Conservation (phyloP, 2,888 invertebrate genomes). For the Eupithecia vulgata region DNA sequence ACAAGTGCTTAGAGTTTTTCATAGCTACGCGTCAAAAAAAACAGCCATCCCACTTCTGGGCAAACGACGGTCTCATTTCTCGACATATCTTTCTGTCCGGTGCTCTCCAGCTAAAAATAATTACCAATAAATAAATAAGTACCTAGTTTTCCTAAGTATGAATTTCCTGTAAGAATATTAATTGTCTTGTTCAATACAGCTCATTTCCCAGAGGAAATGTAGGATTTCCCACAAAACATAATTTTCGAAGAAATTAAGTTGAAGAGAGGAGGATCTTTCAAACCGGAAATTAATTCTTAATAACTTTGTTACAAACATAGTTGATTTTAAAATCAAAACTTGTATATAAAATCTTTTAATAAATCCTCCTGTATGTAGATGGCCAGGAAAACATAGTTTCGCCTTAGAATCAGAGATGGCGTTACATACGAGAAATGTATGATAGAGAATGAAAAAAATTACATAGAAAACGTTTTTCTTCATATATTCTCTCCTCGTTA, state of each 20-base stretch:
- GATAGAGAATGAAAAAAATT: no score
- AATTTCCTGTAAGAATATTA: neutral
- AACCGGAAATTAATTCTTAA: neutral
- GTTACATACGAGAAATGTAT: no score
- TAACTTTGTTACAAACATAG: neutral
- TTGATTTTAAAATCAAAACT: neutral
- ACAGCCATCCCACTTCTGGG: neutral
- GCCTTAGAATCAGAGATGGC: no score
- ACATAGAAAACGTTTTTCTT: no score
- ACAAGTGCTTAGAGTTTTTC: neutral
- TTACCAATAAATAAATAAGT: neutral
- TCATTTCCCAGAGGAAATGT: slow-evolving; percentile 3
- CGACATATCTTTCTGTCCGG: neutral
- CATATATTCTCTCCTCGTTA: no score
- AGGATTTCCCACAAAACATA: neutral
- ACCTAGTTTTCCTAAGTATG: neutral
- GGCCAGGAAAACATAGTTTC: no score
- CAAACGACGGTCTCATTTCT: neutral
- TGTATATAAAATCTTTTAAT: neutral
- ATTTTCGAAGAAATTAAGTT: neutral
- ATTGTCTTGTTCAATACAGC: neutral
- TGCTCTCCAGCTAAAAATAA: neutral
- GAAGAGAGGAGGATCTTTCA: neutral
- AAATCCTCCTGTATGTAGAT: no score
- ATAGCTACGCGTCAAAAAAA: neutral